Conservation (phyloP, 2,888 invertebrate species). For the Phytoseiulus persimilis region DNA sequence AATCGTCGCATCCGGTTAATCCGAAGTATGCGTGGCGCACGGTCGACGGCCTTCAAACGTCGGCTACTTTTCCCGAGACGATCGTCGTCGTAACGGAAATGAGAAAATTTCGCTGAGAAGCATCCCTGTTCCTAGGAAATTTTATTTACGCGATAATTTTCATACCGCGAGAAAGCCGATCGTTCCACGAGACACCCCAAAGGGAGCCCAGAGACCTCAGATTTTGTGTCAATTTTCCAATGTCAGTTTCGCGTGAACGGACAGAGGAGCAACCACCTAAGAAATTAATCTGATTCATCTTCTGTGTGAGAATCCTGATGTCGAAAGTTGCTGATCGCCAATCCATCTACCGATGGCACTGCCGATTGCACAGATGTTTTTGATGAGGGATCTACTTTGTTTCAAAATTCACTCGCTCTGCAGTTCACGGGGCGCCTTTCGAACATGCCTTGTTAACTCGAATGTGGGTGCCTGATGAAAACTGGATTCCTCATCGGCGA, state of each 20-base stretch:
- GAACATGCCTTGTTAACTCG: no score
- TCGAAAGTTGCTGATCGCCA: neutral
- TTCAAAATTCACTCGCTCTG: neutral
- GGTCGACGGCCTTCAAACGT: neutral
- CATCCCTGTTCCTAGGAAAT: neutral
- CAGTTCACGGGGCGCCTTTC: no score
- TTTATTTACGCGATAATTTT: neutral
- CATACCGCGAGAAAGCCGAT: neutral
- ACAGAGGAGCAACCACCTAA: no score
- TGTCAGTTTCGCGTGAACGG: no score
- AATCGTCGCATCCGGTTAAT: neutral
- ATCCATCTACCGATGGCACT: neutral
- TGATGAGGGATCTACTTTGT: neutral
- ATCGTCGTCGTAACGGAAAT: neutral
- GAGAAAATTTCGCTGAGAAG: neutral
- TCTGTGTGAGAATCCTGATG: neutral
- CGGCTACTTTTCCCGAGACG: neutral
- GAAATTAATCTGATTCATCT: no score
- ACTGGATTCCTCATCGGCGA: no score
- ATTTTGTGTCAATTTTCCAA: no score
- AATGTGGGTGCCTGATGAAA: no score
- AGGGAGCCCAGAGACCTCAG: no score
- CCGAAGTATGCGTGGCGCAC: neutral
- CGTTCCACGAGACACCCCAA: no score
- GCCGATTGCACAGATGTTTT: neutral